Evolutionary conservation across 2,113 vertebrate genomes (phyloP), one percentile per base, ranked within the genome.

Genomic region (Cyanoderma ruficeps): DNA sequence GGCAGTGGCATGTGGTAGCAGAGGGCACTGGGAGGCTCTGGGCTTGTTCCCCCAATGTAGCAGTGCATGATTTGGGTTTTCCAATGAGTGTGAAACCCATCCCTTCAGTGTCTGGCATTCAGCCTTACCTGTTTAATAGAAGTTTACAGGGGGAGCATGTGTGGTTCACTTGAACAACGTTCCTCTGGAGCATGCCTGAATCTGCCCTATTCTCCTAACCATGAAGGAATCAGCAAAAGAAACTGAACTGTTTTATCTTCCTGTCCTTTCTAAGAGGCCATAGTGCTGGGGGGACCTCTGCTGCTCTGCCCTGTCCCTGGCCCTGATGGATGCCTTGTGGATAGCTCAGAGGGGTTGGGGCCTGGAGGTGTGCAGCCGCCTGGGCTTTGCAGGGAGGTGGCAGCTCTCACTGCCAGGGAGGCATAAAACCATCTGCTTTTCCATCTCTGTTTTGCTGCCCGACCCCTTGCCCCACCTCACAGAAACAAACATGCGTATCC

Each of bases 321-420:
- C 46, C 39, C 35, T 33, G 11, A 15, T 0, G 2, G 15, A n/a
- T 0, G 1, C 12, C 63, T 27, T 22, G 28, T 1, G 4, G 25
- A 15, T 27, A 68, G 42, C 31, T 61, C 2, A 0, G 56, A 82
- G 47, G 27, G 9, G 3, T 2, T 79, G 72, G 68, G 27, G 70
- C 9, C 8, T 2, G 6, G 9, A 27, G 30, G 1, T n/a, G 7
- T 42, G 30, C 39, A 77, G 76, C 41, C 0, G 0, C 33, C 39
- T 1, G 5, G 87, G 33, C 59, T 55, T 68, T 59, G 27, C 3
- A 2, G 25, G 21, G 42, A 88, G 46, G 42, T 46, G 77, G 77
- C 49, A 79, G 53, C 31, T 91, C 81, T 72, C 1, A 4, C 30
- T 84, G 65, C 69, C 4, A 4, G 39, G 44, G 63, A 76, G 22